A percentile compares a stretch with the other conserved stretches of the same genome.
phyloP scores from a whole-genome alignment of 2,797 vertebrate genomes.

The Cynodonichthys magdalenae region DNA sequence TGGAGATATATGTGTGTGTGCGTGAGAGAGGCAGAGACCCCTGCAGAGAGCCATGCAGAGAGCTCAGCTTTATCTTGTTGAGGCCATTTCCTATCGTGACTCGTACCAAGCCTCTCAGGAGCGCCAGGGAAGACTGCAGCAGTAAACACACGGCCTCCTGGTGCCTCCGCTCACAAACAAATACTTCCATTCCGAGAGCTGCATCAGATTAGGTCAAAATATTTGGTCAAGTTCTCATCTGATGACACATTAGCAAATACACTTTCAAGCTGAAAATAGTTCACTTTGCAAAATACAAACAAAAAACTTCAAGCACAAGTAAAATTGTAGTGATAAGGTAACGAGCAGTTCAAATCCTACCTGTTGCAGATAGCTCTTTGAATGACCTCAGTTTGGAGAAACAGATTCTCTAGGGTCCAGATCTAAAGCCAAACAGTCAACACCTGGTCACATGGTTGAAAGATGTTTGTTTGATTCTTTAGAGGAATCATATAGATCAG shows the following conservation, averaged over 20 bases:
- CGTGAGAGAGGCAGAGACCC: conserved; percentile 56
- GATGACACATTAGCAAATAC: conserved; percentile 15
- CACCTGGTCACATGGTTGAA: no score
- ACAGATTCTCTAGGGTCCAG: no score
- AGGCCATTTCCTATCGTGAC: conserved; percentile 69
- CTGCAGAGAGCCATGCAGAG: conserved; percentile 68
- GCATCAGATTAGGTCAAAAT: conserved; percentile 19
- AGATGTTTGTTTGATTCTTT: no score
- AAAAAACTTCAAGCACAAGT: no score
- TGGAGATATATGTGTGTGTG: conserved; percentile 15
- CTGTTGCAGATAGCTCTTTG: no score
- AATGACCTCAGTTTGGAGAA: no score
- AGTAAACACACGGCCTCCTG: conserved; percentile 55
- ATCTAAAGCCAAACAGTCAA: no score
- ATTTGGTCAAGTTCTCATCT: conserved; percentile 20
- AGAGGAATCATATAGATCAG: no score
- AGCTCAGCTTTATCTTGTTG: conserved; percentile 67
- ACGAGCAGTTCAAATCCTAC: no score
- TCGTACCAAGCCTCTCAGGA: conserved; percentile 48
- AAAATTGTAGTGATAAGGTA: no score
- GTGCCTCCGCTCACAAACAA: conserved; percentile 24
- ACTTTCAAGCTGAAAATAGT: conserved; percentile 2
- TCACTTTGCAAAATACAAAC: no score
- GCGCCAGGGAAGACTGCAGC: conserved; percentile 54
- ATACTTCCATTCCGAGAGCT: conserved; percentile 5